Conservation (phyloP, 1,140 invertebrate species). For the Caerostris extrusa region DNA sequence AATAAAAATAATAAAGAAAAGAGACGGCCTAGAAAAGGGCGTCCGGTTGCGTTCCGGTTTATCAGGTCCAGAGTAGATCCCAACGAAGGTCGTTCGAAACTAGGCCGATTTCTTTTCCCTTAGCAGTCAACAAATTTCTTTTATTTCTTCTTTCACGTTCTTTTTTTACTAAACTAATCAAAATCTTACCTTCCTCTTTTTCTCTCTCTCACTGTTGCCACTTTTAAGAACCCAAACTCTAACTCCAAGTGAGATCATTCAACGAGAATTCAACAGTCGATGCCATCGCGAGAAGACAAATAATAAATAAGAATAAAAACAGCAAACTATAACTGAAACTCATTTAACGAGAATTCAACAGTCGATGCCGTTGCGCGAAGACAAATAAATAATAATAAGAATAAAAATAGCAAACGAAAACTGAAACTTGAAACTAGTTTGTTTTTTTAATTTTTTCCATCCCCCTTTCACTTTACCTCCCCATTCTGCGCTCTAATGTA, state of each 20-base stretch:
- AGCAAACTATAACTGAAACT: conserved; percentile 2
- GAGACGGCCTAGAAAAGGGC: conserved; percentile 69
- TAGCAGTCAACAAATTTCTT: conserved; percentile 59
- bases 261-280: background rate
- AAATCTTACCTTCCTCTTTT: background rate
- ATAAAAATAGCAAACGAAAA: background rate
- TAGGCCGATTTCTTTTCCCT: conserved; percentile 71
- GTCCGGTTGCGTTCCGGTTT: conserved; percentile 69
- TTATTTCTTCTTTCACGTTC: background rate
- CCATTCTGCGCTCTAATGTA: background rate
- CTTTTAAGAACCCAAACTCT: no score
- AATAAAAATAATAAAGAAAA: background rate
- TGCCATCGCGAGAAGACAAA: background rate
- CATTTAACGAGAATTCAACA: background rate
- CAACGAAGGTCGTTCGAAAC: conserved; percentile 57
- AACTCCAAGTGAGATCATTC: background rate
- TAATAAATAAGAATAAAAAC: background rate
- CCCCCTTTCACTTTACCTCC: background rate
- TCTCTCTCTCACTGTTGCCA: background rate
- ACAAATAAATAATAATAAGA: background rate
- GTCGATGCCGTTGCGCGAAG: background rate
- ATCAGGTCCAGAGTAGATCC: conserved; percentile 52
- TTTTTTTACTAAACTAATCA: background rate
- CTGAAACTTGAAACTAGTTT: conserved; percentile 23
- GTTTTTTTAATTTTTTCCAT: conserved; percentile 2